These are phyloP conservation scores for Microhierax caerulescens DNA, from an alignment of 2,797 vertebrate genomes.

Conservation along the genomic window DNA sequence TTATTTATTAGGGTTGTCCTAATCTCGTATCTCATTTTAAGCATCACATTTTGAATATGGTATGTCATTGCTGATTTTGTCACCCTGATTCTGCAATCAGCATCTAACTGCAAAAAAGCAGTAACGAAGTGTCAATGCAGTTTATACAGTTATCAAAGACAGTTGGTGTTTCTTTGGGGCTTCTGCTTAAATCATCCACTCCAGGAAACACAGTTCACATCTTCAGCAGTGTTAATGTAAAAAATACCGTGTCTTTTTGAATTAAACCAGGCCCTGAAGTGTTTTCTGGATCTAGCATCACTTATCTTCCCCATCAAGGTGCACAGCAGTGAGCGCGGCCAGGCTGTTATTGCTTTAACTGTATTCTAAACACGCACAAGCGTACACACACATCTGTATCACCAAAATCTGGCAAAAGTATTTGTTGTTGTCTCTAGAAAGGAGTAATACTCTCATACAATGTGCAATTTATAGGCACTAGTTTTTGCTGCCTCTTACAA, in stretches of 20 bases:
- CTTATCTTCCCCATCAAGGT: conserved; percentile 35
- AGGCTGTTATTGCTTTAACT: conserved; percentile 25
- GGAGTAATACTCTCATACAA: background rate
- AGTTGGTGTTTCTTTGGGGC: background rate
- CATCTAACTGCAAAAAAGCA: background rate
- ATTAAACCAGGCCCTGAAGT: background rate
- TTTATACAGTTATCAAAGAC: conserved; percentile 8
- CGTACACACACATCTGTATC: background rate
- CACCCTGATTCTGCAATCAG: background rate
- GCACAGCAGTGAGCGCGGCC: background rate
- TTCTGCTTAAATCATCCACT: background rate
- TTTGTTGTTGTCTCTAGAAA: conserved; percentile 33
- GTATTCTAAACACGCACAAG: conserved; percentile 18
- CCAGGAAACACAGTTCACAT: background rate
- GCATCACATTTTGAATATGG: background rate
- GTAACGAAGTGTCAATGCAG: background rate
- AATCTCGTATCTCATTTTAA: background rate
- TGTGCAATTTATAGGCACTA: conserved; percentile 5
- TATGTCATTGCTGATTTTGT: background rate
- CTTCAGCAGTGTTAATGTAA: background rate
- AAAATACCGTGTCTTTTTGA: conserved; percentile 16
- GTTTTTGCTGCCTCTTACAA: conserved; percentile 39
- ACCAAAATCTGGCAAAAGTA: conserved; percentile 43
- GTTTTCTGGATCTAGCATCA: conserved; percentile 36
- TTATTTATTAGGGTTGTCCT: background rate